Base-by-base conservation (phyloP, 2,797 vertebrate species). In the Cirrhinus mrigala region DNA sequence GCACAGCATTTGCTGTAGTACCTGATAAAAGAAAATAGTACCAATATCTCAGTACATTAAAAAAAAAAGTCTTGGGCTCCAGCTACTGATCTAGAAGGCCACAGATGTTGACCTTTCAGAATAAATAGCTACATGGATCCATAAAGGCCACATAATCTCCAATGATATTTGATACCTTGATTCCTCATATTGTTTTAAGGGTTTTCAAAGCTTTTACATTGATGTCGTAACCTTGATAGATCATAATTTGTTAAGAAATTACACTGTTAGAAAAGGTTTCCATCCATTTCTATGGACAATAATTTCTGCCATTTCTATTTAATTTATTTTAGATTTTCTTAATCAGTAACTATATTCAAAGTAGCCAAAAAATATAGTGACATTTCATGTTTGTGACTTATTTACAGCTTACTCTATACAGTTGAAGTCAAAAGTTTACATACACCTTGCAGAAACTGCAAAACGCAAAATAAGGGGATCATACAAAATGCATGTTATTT, bases 111-210 rank as follows among this genome's bases (percentile, higher is more conserved):
- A 79, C 66, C 75, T 48, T 44, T 48, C 4, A 6, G 68, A 27
- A 84, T 62, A 79, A 60, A 50, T 79, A 44, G 27, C 40, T 62
- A 33, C 81, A 74, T 78, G 52, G 64, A 79, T 79, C 27, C 6
- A 14, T 60, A 40, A 78, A 69, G 64, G 40, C 64, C 64, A 58
- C 20, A 37, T 79, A 50, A 79, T 85, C 29, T 29, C 52, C 24
- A 8, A 16, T 70, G 18, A 60, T 69, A 71, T 48, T 85, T 79
- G 20, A 78, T 56, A 46, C 50, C 50, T 48, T 58, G 11, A 73
- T 82, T 62, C 7, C 56, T 56, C 20, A 18, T 37, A 50, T 74
- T 37, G 44, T 82, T 74, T 50, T 24, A 73, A 62, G 14, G 56
- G 46, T 66, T 74, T 73, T 66, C 22, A 52, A 54, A 24, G 58